Evolutionary conservation across 1,140 invertebrate species (phyloP).

Genomic region (Conus ventricosus): DNA sequence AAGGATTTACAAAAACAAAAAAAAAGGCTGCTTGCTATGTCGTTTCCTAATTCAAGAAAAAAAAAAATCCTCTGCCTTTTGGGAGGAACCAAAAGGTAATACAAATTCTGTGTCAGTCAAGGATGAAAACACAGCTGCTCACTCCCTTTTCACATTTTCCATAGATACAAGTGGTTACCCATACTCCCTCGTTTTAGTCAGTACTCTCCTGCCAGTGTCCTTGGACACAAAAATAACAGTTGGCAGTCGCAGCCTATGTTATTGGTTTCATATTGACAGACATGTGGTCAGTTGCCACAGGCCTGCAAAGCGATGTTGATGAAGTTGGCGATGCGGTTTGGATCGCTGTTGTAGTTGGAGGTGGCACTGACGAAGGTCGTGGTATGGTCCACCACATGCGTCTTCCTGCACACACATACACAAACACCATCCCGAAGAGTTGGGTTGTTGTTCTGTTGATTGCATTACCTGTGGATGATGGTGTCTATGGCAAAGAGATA

Average conservation of each 20-base stretch:
- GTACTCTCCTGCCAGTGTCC: not conserved
- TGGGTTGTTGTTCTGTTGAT: too few relatives aligned
- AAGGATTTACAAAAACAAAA: too few relatives aligned
- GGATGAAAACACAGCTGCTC: too few relatives aligned
- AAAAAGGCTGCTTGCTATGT: too few relatives aligned
- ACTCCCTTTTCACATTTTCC: too few relatives aligned
- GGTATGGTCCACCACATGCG: slow-evolving; percentile 23
- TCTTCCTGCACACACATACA: not conserved
- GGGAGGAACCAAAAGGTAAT: too few relatives aligned
- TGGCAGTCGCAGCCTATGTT: not conserved
- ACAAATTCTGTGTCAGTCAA: too few relatives aligned
- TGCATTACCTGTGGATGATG: too few relatives aligned
- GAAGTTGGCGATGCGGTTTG: not conserved
- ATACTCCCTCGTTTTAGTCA: not conserved
- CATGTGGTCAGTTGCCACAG: not conserved
- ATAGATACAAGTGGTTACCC: not conserved
- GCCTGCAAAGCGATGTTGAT: not conserved
- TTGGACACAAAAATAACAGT: not conserved
- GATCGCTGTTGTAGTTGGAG: not conserved
- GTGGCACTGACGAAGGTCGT: slow-evolving; percentile 13
- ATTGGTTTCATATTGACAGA: not conserved
- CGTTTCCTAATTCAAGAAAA: too few relatives aligned
- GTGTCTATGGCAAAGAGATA: too few relatives aligned
- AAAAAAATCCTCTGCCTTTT: too few relatives aligned
- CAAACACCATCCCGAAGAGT: too few relatives aligned